phyloP scores from a whole-genome alignment of 2,113 vertebrate species.

The Xiphophorus hellerii region DNA sequence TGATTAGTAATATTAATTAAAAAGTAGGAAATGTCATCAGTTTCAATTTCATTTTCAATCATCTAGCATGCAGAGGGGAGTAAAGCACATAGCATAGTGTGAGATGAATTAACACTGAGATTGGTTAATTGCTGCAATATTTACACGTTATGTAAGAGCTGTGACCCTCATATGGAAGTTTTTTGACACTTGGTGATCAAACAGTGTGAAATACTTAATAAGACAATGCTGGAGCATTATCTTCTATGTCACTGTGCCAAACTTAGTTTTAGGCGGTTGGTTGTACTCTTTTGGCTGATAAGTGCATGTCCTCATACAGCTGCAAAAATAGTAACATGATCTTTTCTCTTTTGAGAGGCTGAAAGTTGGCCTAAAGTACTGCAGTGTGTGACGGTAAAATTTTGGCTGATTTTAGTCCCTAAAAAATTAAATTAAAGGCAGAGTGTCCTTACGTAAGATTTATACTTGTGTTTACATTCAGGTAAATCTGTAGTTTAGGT shows the following conservation, averaged over 20 bases:
- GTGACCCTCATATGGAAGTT: not conserved
- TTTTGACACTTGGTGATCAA: too few species aligned
- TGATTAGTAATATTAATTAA: too few species aligned
- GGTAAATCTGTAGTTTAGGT: too few species aligned
- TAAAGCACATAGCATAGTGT: too few species aligned
- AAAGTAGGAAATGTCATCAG: too few species aligned
- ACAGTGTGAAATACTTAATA: not conserved
- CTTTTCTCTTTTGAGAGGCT: not conserved
- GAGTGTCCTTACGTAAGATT: not conserved
- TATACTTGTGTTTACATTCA: not conserved
- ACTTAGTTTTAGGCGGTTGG: not conserved
- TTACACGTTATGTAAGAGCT: not conserved
- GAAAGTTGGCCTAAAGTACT: not conserved
- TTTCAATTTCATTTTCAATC: too few species aligned
- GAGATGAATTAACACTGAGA: too few species aligned
- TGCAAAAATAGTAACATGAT: not conserved
- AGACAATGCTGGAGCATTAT: too few species aligned
- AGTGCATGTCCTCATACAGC: not conserved
- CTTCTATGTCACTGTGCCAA: not conserved
- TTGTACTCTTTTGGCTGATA: not conserved
- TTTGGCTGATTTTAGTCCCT: not conserved
- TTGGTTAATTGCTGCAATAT: too few species aligned
- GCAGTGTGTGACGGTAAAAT: not conserved
- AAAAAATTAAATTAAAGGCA: not conserved
- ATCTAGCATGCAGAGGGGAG: too few species aligned